Evolutionary conservation across 1,140 invertebrate species (phyloP), one percentile per base, ranked within the genome.

Genomic region (Caenorhabditis latens): DNA sequence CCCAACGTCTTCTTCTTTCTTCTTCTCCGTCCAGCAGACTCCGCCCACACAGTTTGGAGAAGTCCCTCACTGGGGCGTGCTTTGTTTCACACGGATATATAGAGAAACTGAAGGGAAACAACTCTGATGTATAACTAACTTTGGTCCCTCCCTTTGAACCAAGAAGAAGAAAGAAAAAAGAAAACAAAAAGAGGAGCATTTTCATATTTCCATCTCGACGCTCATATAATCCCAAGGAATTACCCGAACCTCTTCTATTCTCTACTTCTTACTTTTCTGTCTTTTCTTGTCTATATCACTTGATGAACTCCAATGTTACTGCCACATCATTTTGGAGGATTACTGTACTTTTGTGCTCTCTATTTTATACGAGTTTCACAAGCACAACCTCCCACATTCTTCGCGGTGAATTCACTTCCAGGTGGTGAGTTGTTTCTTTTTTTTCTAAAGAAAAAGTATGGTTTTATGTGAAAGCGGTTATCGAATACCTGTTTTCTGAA

Each of bases 51-150:
- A 53, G 50, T 79, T 79, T 43, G 32, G 11, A 53, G 71, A 79
- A 79, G 71, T 79, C 71, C 46, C 71, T 46, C 8, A 9, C 6
- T 9, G 2, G 63, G 32, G 32, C 32, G 32, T 32, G 32, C 32
- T 32, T 16, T 46, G 71, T 79, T 79, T 50, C 46, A 50, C 67
- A 50, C 40, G 40, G 71, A 48, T 71, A 71, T 71, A 32, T 13
- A 71, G 65, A 71, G n/a, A 14, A 71, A 46, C 9, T 13, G 21
- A 24, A 53, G 46, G 71, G 42, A 53, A 40, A 53, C 42, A n/a
- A 79, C 16, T 53, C 71, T 79, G 71, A 79, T 79, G 71, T 79
- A 50, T 79, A 79, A 79, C 71, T 79, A 79, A 79, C 71, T 79
- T 79, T 79, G 43, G 71, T 46, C 71, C 46, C 71, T 67, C 24